Base-by-base conservation (phyloP, 2,113 vertebrate species). In the Rhea americana region DNA sequence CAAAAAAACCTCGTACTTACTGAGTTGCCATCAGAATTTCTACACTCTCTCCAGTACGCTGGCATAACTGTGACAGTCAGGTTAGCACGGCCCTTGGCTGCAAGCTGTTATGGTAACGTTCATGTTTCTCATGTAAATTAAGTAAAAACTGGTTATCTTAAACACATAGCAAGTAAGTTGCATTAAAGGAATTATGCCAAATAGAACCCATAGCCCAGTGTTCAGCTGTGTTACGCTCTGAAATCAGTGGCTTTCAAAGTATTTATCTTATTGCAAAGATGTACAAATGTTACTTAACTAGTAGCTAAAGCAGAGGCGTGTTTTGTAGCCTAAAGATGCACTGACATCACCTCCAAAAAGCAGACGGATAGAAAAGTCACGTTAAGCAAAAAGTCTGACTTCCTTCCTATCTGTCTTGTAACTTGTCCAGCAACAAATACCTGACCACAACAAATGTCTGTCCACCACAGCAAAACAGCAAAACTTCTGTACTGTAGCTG, bases 301-400 rank as follows among this genome's bases (percentile, higher is more conserved):
- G 63, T 15, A 73, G 85, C 39, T 86, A 73, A 9, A 48, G 74
- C 39, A 61, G 61, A 67, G 78, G 17, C 17, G 16, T 0, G 0
- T 55, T 48, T 82, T 70, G 89, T 59, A 84, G 74, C 71, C 58
- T 75, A 59, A 81, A 89, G 74, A 68, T 55, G 35, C 2, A 61
- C 78, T 79, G 70, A 48, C 51, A 56, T 51, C 35, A 30, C 67
- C 28, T 32, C 43, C 11, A 8, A 76, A 66, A 4, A 51, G 35
- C 68, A 91, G 80, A 68, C 79, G 85, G 68, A 55, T n/a, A 58
- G 48, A 37, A 30, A 68, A 82, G 62, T 53, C 62, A 14, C 39
- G 67, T 53, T 48, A 19, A 67, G 45, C 28, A 89, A 62, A 35
- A 77, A 91, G 48, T 24, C 45, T 80, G 59, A n/a, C 22, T 76